A percentile compares a stretch with the other conserved stretches of the same genome.
Conservation (phyloP, 2,113 vertebrate species). For the Willisornis vidua region DNA sequence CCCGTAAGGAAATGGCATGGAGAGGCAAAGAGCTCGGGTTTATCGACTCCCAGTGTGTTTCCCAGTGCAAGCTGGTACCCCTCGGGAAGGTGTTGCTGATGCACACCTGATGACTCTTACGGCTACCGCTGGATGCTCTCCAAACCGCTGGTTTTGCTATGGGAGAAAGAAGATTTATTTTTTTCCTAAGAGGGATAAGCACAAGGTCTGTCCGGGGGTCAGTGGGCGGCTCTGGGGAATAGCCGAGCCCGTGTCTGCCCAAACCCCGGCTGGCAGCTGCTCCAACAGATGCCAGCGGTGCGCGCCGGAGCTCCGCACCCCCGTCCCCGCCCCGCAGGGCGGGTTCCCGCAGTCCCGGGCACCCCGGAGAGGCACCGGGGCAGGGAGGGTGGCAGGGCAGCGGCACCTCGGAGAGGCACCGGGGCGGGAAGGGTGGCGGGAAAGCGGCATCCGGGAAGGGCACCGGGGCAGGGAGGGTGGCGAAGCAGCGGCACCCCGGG, state of each 20-base stretch:
- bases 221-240: neutral
- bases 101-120: neutral
- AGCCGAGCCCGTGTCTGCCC: neutral
- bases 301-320: fast-evolving
- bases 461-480: neutral
- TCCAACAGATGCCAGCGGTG: neutral
- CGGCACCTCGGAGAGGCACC: no score
- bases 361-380: neutral
- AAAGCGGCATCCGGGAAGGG: neutral
- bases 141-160: no score
- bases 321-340: neutral
- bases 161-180: neutral
- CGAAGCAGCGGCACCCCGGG: neutral
- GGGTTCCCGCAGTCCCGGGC: neutral
- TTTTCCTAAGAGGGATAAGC: neutral
- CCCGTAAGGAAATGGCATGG: neutral
- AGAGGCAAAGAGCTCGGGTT: neutral
- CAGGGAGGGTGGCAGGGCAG: neutral
- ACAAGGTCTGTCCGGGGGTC: neutral
- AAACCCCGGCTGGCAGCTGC: neutral
- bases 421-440: neutral
- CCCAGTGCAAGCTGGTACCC: neutral
- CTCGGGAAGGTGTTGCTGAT: neutral
- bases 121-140: neutral
- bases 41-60: fast-evolving